Evolutionary conservation across 2,888 invertebrate genomes (phyloP), one percentile per base, ranked within the genome.

Genomic region (Chirona hameri): DNA sequence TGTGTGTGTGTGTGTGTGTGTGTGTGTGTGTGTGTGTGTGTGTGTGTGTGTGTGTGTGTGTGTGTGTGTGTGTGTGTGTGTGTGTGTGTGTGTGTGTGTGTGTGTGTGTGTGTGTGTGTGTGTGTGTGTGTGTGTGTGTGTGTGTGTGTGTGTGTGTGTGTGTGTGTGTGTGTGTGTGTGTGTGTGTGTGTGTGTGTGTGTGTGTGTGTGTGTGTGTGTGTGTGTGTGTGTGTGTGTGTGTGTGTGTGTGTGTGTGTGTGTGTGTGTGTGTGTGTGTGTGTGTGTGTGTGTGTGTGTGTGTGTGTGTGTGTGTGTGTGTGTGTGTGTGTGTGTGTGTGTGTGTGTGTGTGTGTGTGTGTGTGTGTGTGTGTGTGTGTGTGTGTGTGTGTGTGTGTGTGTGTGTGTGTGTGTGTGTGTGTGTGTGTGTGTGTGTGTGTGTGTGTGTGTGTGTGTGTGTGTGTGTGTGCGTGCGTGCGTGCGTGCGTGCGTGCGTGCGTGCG

Each of bases 1-100:
- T 24, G 60, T 82, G 82, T 76, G 69, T 76, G 83, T 83, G 81
- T 82, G 83, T 27, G 52, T 57, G 39, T 52, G 52, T 15, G 79
- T 52, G 52, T 15, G 0, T 57, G 2, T 57, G 57, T 18, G 18
- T 18, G 24, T 57, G 21, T 21, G 21, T 21, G 24, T 57, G 7
- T 18, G 24, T 21, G 21, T 7, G 21, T 2, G 55, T 18, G 1
- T 55, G 55, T 18, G 18, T 18, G 15, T 18, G 14, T 18, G 55
- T 55, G 18, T n/a, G 15, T 29, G 48, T 57, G 14, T 15, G 29
- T 55, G 39, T 31, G 39, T 57, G n/a, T 65, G 57, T 57, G 57
- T 21, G 18, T 18, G 24, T 24, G 21, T 57, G 18, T 21, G 21
- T 24, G 18, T 18, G 24, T 24, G 21, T 57, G 1, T 18, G 57